These are phyloP conservation scores for Petrolisthes manimaculis DNA, from an alignment of 2,888 invertebrate species.

Conservation along the genomic window DNA sequence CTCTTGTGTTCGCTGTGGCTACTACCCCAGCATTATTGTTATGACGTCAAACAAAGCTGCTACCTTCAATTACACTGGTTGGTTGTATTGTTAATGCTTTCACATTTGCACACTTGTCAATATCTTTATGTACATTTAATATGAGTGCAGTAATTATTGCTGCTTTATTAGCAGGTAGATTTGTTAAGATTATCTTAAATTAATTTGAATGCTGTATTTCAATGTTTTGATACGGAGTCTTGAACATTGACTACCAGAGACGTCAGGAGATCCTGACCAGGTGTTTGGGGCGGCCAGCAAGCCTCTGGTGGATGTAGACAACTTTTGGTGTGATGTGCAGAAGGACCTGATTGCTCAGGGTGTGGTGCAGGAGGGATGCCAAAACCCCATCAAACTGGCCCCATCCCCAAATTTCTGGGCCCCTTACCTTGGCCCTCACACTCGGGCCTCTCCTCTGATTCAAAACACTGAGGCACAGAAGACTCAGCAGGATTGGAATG, in stretches of 20 bases:
- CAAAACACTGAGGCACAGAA: neutral
- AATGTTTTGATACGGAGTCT: no score
- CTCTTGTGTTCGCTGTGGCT: slow-evolving; percentile 7
- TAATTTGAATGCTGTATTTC: no score
- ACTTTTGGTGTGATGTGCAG: slow-evolving; percentile 3
- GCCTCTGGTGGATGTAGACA: neutral
- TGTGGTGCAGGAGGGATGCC: slow-evolving; percentile 2
- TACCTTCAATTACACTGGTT: neutral
- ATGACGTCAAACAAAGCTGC: neutral
- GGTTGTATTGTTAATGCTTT: neutral
- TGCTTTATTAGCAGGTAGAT: no score
- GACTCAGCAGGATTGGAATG: neutral
- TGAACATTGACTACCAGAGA: no score
- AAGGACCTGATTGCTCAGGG: neutral
- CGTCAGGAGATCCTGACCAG: no score
- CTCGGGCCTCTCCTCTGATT: neutral
- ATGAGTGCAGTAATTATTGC: no score
- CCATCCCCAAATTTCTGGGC: neutral
- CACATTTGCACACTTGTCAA: no score
- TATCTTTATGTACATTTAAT: no score
- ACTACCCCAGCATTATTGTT: neutral
- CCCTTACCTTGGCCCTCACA: neutral
- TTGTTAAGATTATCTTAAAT: no score
- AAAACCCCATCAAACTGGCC: neutral
- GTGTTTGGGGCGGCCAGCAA: neutral